Base-by-base conservation (phyloP, 2,113 vertebrate species). In the Mola mola region DNA sequence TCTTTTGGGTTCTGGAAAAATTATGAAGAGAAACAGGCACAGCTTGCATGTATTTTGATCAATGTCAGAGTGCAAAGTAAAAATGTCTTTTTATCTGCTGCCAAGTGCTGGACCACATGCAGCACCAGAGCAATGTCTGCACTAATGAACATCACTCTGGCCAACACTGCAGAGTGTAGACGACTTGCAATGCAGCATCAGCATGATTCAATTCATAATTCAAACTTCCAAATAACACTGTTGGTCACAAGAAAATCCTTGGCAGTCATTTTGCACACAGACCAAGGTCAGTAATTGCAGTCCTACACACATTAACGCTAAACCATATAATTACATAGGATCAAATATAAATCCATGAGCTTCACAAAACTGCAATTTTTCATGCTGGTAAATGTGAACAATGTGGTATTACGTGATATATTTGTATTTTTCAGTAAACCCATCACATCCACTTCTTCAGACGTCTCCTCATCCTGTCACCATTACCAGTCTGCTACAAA, bases 21-120 rank as follows among this genome's bases (percentile, higher is more conserved):
- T 90, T 80, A 92, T 88, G 87, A 87, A 73, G 66, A 65, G 86
- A 87, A 87, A 82, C 66, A 77, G 72, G 79, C 82, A 34, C 84
- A 82, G 87, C 78, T 89, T 89, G 85, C 72, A 80, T 76, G 76
- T 83, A 86, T 92, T 91, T 91, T 90, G 91, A 91, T 91, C 90
- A 86, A 87, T 88, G 85, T 78, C 61, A 59, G 71, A 84, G 89
- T 87, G 82, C 76, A 67, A 81, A 78, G 50, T 43, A 78, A 84
- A 74, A 85, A 85, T 33, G 9, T 80, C 79, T 89, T 91, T 86
- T 91, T 82, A 91, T 91, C 87, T 67, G 13, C 70, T 89, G 90
- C 90, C 91, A 89, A 90, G 75, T 66, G 51, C 41, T 44, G 78
- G 81, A 87, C 87, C 81, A 79, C 83, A 83, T 80, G 76, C 79